These are phyloP conservation scores for Kryptopterus vitreolus DNA, from an alignment of 2,797 vertebrate genomes.

Conservation along the genomic window DNA sequence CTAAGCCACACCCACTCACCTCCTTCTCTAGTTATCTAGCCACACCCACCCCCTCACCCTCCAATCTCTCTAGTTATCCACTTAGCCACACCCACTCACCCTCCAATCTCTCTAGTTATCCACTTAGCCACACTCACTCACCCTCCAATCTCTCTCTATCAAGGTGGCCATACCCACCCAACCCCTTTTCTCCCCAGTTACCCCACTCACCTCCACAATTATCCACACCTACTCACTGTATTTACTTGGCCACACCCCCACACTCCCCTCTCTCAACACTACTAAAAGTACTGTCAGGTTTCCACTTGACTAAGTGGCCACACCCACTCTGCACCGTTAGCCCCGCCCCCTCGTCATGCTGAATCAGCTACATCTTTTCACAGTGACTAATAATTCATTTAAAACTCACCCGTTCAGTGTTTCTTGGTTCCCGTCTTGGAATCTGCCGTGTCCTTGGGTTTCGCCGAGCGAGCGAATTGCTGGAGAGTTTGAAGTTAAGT, in stretches of 20 bases:
- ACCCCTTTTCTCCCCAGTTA: too few species aligned
- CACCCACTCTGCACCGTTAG: not conserved
- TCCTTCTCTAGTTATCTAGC: not conserved
- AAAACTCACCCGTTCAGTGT: slow-evolving; percentile 69
- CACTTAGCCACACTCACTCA: not conserved
- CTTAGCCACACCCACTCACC: not conserved
- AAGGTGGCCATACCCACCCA: not conserved
- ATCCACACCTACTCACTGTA: too few species aligned
- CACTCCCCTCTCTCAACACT: too few species aligned
- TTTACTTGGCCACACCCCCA: too few species aligned
- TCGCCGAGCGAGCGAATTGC: slow-evolving; percentile 96
- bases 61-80: not conserved
- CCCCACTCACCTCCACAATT: too few species aligned
- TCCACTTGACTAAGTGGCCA: not conserved
- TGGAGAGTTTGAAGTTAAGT: slow-evolving; percentile 78
- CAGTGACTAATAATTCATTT: not conserved
- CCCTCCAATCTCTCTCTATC: not conserved
- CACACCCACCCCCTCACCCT: not conserved
- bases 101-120: not conserved
- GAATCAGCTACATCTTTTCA: not conserved
- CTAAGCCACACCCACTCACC: too few species aligned
- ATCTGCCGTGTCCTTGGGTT: slow-evolving; percentile 84
- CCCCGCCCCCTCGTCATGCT: not conserved
- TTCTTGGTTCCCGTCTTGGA: slow-evolving; percentile 72
- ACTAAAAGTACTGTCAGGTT: too few species aligned